Base-by-base conservation (phyloP, 2,797 vertebrate genomes). In the Acanthopagrus latus region DNA sequence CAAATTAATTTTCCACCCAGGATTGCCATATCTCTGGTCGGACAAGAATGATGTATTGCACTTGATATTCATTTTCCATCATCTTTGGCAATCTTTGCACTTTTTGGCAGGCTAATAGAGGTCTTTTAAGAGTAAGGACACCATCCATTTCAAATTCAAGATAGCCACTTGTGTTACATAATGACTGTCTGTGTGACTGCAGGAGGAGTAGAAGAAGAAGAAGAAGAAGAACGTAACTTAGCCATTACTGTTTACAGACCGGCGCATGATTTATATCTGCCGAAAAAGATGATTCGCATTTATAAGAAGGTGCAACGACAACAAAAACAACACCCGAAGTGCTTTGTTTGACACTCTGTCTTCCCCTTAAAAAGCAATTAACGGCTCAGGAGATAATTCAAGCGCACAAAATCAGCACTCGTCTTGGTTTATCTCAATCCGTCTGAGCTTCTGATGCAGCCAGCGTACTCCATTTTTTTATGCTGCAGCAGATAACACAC, bases 31-130 rank as follows among this genome's bases (percentile, higher is more conserved):
- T 93, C 90, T 83, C 90, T 81, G 82, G 83, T 76, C 88, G 90
- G 93, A 91, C 94, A 93, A 87, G 83, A 91, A 93, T 95, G 94
- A 95, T 95, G 89, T 92, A 95, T 95, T 93, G 90, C 90, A 92
- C 91, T 92, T 94, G 92, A 94, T 94, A 93, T 94, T 94, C 85
- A 93, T 92, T 95, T 95, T 94, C 90, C 91, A 91, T 92, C 87
- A 86, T 93, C 86, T 89, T 88, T 88, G 83, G 77, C 86, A 90
- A 89, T 92, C 86, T 86, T 90, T 91, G 81, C 83, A 89, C 89
- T 91, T 89, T 86, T 89, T 89, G 86, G 81, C 90, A 87, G 80
- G 87, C 88, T 93, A 92, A 90, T 90, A 85, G 85, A 91, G 90
- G 89, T 93, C 89, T 82, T 85, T 84, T 84, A 88, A 90, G 82